These are phyloP conservation scores for Peromyscus melanophrys DNA, from an alignment of 2,797 vertebrate genomes.

Conservation along the genomic window DNA sequence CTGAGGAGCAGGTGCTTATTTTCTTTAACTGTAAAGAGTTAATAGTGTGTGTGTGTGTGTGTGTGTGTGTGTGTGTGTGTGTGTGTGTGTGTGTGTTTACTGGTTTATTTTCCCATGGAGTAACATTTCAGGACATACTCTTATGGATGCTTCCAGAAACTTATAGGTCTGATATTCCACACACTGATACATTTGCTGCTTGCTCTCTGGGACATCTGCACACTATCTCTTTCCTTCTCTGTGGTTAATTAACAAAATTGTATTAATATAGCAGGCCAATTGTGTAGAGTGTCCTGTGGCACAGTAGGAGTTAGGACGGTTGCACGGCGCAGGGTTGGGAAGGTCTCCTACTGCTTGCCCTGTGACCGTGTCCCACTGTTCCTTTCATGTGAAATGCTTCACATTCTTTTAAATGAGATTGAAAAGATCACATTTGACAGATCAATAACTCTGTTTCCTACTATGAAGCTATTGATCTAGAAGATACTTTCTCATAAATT, in stretches of 20 bases:
- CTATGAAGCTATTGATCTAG: conserved; percentile 14
- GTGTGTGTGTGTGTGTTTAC: too few species aligned
- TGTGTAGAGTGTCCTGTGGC: background rate
- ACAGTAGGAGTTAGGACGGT: background rate
- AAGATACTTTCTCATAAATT: background rate
- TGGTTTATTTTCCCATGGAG: background rate
- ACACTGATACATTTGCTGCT: background rate
- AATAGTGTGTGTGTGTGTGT: background rate
- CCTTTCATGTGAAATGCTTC: background rate
- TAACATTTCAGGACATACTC: background rate
- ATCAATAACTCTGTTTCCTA: conserved; percentile 55
- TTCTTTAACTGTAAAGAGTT: background rate
- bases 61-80: background rate
- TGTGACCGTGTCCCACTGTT: background rate
- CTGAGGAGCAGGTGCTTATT: background rate
- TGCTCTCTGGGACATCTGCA: background rate
- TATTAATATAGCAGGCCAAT: background rate
- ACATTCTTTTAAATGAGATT: background rate
- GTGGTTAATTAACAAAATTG: background rate
- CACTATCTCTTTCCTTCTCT: background rate
- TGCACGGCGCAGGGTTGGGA: background rate
- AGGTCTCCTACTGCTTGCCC: background rate
- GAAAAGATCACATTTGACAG: conserved; percentile 43
- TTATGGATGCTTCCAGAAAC: background rate
- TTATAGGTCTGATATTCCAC: background rate